Conservation (phyloP, 2,888 invertebrate genomes). For the Malachius bipustulatus region DNA sequence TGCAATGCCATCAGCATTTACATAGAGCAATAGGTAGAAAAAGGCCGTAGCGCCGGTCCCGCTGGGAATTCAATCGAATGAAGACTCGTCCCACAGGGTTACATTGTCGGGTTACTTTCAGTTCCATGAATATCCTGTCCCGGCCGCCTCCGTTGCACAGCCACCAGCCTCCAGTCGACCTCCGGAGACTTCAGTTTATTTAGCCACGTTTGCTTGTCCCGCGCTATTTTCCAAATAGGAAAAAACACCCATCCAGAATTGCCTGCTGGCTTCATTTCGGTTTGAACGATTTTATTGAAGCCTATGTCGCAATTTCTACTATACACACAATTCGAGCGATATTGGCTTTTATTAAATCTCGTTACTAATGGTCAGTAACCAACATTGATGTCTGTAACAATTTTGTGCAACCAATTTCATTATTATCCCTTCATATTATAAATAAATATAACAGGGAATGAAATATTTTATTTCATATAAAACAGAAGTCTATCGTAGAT, state of each 20-base stretch:
- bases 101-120: constrained; percentile 25
- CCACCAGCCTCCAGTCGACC: constrained; percentile 20
- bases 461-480: too few species aligned
- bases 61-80: constrained; percentile 26
- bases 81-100: constrained; percentile 25
- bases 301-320: too few species aligned
- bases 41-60: constrained; percentile 20
- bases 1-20: constrained; percentile 20
- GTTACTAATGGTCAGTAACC: too few species aligned
- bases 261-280: constrained; percentile 2
- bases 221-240: not conserved
- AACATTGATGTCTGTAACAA: too few species aligned
- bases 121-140: constrained; percentile 26
- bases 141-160: constrained; percentile 20
- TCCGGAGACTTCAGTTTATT: constrained; percentile 25
- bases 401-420: too few species aligned
- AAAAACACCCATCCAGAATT: not conserved
- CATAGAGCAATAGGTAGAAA: constrained; percentile 23
- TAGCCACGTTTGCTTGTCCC: constrained; percentile 13
- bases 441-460: too few species aligned
- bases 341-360: too few species aligned
- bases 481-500: too few species aligned
- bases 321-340: too few species aligned
- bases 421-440: too few species aligned
- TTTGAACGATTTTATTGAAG: not conserved